Conservation (phyloP, 2,113 vertebrate genomes). For the Albula goreensis region DNA sequence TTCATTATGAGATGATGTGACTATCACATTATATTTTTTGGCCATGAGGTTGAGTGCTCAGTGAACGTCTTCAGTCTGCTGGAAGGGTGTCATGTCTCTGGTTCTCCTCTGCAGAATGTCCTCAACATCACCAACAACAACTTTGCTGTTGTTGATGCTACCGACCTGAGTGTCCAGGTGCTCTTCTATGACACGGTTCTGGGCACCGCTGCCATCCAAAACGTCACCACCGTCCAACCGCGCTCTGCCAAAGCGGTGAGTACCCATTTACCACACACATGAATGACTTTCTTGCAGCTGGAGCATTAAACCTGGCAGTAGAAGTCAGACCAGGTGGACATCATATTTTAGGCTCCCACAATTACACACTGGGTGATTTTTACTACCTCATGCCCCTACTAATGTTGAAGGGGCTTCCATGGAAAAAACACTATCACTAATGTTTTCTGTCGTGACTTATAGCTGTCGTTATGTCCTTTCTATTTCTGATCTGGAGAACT, state of each 20-base stretch:
- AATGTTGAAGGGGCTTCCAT: too few relatives aligned
- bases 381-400: too few relatives aligned
- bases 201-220: conserved; percentile 53
- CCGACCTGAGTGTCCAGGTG: conserved; percentile 62
- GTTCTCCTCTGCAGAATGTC: conserved; percentile 55
- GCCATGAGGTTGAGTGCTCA: not conserved
- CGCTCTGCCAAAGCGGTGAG: conserved; percentile 62
- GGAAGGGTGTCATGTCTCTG: not conserved
- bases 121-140: conserved; percentile 74
- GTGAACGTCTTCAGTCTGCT: not conserved
- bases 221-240: conserved; percentile 52
- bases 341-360: too few relatives aligned
- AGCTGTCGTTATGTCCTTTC: not conserved
- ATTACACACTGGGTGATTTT: too few relatives aligned
- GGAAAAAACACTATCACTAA: too few relatives aligned
- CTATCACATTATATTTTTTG: too few relatives aligned
- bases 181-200: conserved; percentile 65
- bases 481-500: not conserved
- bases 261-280: not conserved
- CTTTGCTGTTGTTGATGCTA: conserved; percentile 63
- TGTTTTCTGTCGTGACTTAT: too few relatives aligned
- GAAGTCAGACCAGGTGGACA: too few relatives aligned
- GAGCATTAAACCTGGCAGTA: too few relatives aligned
- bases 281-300: not conserved
- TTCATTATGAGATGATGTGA: not conserved